A percentile compares a stretch with the other conserved stretches of the same genome.
These are phyloP conservation scores for Ahaetulla prasina DNA, from an alignment of 2,113 vertebrate genomes.

Conservation along the genomic window DNA sequence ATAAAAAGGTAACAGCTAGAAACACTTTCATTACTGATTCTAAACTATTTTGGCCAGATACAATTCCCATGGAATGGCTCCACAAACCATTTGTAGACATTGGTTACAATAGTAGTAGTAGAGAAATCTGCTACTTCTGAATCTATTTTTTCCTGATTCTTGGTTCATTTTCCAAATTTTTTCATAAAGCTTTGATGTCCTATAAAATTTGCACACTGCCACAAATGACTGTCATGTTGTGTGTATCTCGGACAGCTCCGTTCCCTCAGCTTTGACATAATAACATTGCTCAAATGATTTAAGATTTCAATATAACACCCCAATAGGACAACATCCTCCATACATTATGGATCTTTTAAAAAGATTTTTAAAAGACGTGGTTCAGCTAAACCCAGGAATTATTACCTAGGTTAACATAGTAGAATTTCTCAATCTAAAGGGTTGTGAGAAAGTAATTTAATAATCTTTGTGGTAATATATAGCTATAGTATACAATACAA, in stretches of 20 bases:
- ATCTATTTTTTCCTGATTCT: neutral
- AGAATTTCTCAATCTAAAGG: neutral
- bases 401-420: neutral
- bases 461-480: neutral
- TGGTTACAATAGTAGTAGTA: neutral
- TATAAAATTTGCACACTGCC: neutral
- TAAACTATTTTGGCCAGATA: neutral
- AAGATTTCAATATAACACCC: neutral
- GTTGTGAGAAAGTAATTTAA: neutral
- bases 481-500: neutral
- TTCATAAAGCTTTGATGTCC: neutral
- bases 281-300: neutral
- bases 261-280: neutral
- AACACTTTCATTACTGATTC: neutral
- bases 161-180: neutral
- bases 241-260: neutral
- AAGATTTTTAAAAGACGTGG: neutral
- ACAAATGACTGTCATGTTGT: neutral
- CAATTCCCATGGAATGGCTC: neutral
- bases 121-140: neutral
- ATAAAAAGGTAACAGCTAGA: neutral
- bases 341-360: neutral
- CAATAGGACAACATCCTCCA: neutral
- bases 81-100: neutral
- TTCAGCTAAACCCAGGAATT: neutral